Evolutionary conservation across 1,140 invertebrate species (phyloP), one percentile per base, ranked within the genome.

Genomic region (Chelonus insularis): DNA sequence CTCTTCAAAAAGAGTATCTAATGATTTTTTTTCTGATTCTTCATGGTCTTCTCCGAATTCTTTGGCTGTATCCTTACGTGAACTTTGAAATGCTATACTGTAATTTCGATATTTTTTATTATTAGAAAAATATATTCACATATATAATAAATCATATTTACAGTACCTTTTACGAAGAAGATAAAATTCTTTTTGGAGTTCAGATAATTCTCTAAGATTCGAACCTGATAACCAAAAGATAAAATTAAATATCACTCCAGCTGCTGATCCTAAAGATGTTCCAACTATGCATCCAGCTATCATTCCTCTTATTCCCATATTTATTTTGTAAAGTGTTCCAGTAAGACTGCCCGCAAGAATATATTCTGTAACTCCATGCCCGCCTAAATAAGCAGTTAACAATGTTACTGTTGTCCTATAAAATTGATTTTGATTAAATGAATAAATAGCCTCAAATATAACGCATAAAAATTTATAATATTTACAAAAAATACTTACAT

Each of bases 291-390:
- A 81, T n/a, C 90, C 90, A 45, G 88, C 85, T 6, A 87, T 59
- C 72, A 84, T 84, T 5, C 85, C 89, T 60, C 85, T 84, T 1
- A 86, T 65, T 1, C 91, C 90, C 55, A 88, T 67, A 62, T 83
- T 79, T 18, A 84, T 74, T 78, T 86, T 89, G 69, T 87, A 90
- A 20, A 87, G 1, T 4, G 75, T 75, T 12, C 90, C 90, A 0
- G 88, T 84, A 1, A 86, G 4, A 0, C 79, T 73, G 20, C 89
- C 90, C 2, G 85, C 89, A 12, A 74, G 68, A 1, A 85, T 66
- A 77, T 89, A 90, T 69, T 91, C 88, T 9, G 86, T 59, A 14
- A 91, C 64, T 1, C 87, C 85, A 34, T 84, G 83, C 67, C 89
- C 86, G 16, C 84, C 85, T 60, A 85, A 74, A 69, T 91, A 91